phyloP scores from a whole-genome alignment of 2,888 invertebrate genomes.

The Eupithecia inturbata region DNA sequence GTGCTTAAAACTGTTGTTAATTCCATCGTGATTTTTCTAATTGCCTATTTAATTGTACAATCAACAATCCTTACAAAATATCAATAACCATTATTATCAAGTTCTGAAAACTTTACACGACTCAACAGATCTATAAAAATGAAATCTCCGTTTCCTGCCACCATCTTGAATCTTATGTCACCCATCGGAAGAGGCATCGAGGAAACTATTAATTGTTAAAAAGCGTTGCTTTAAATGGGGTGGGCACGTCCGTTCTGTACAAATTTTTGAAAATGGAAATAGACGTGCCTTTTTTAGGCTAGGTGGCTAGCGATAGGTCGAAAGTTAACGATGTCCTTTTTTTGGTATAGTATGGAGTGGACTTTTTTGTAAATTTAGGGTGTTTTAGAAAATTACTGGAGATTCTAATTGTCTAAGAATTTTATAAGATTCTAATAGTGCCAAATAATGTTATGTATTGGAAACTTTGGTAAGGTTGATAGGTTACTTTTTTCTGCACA shows the following conservation, averaged over 20 bases:
- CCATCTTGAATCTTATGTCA: conserved; percentile 52
- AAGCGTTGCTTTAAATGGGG: conserved; percentile 59
- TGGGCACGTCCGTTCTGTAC: conserved; percentile 55
- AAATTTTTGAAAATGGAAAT: conserved; percentile 59
- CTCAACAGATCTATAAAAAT: conserved; percentile 44
- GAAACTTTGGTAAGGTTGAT: too few relatives aligned
- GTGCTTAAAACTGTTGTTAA: too few relatives aligned
- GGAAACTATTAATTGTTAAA: conserved; percentile 75
- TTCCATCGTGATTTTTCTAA: background rate
- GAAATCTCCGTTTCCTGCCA: conserved; percentile 55
- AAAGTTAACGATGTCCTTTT: conserved; percentile 72
- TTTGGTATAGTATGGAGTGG: conserved; percentile 50
- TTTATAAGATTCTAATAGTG: too few relatives aligned
- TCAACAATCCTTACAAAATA: background rate
- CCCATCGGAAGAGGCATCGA: conserved; percentile 54
- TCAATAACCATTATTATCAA: background rate
- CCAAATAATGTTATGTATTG: background rate
- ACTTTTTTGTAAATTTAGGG: conserved; percentile 6
- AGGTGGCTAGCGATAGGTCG: conserved; percentile 58
- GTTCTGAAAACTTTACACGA: conserved; percentile 22
- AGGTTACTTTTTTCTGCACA: too few relatives aligned
- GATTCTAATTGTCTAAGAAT: background rate
- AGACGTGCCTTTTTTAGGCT: conserved; percentile 56
- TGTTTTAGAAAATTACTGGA: background rate
- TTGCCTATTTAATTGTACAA: background rate